Conservation (phyloP, 1,140 invertebrate genomes). For the Ooceraea biroi region DNA sequence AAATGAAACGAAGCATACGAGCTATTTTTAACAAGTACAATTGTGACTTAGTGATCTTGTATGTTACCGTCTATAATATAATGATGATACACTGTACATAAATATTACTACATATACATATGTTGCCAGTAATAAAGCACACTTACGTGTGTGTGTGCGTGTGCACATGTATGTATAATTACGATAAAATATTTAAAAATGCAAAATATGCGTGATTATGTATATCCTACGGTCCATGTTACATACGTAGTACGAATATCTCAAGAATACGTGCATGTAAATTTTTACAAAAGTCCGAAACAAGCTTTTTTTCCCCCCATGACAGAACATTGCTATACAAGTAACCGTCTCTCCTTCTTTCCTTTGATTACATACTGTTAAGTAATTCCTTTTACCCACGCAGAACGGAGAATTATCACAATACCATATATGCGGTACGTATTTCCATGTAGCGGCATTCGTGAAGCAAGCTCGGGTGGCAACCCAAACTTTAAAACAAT, state of each 20-base stretch:
- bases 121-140: constrained; percentile 18
- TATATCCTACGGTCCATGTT: constrained; percentile 46
- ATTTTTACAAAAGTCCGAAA: constrained; percentile 45
- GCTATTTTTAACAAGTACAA: constrained; percentile 37
- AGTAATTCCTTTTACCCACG: background rate
- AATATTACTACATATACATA: constrained; percentile 42
- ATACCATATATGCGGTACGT: background rate
- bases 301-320: constrained; percentile 48
- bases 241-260: constrained; percentile 22
- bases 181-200: constrained; percentile 41
- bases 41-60: constrained; percentile 1
- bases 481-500: too few relatives aligned
- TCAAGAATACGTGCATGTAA: constrained; percentile 36
- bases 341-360: background rate
- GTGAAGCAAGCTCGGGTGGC: too few relatives aligned
- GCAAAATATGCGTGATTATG: constrained; percentile 39
- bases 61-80: constrained; percentile 16
- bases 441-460: background rate
- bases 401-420: background rate
- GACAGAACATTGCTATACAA: constrained; percentile 34
- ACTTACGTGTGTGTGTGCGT: too few relatives aligned
- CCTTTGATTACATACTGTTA: constrained; percentile 5
- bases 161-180: background rate
- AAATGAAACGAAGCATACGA: background rate
- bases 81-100: constrained; percentile 61